Percentiles rank a stretch among this genome's conserved stretches.
Evolutionary conservation across 2,113 vertebrate genomes (phyloP).

Genomic region (Cyphomyrus plagiostoma): DNA sequence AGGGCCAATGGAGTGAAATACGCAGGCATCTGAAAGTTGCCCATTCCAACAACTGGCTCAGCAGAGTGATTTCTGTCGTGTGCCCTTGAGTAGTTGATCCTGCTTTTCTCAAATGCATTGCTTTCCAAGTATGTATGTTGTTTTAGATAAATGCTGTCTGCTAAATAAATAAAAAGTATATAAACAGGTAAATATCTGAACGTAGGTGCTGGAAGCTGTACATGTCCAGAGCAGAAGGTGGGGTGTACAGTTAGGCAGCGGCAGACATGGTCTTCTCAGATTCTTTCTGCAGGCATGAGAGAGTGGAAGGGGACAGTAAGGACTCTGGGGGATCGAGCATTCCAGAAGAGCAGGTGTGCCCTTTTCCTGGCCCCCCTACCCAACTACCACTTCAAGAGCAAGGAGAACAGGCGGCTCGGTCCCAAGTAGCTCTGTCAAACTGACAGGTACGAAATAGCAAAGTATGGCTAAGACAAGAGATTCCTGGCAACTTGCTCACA

Average conservation of each 20-base stretch:
- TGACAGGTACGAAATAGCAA: neutral
- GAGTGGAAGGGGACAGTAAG: neutral
- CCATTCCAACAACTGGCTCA: neutral
- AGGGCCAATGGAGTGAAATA: neutral
- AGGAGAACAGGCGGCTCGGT: neutral
- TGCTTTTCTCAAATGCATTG: neutral
- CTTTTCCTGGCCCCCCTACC: neutral
- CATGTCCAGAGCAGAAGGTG: neutral
- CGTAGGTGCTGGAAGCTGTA: neutral
- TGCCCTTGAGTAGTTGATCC: neutral
- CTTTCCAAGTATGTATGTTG: neutral
- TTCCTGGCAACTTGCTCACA: neutral
- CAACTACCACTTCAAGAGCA: neutral
- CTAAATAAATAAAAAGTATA: neutral
- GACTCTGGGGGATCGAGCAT: neutral
- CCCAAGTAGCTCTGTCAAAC: neutral
- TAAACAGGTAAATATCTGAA: neutral
- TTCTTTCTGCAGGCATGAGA: neutral
- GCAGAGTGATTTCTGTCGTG: neutral
- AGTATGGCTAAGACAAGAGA: neutral
- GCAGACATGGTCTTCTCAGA: neutral
- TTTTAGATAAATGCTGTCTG: neutral
- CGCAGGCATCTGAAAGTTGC: neutral
- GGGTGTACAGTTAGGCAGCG: neutral
- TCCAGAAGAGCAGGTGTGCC: neutral